phyloP scores from a whole-genome alignment of 2,113 vertebrate species.

The Spheniscus mendiculus region DNA sequence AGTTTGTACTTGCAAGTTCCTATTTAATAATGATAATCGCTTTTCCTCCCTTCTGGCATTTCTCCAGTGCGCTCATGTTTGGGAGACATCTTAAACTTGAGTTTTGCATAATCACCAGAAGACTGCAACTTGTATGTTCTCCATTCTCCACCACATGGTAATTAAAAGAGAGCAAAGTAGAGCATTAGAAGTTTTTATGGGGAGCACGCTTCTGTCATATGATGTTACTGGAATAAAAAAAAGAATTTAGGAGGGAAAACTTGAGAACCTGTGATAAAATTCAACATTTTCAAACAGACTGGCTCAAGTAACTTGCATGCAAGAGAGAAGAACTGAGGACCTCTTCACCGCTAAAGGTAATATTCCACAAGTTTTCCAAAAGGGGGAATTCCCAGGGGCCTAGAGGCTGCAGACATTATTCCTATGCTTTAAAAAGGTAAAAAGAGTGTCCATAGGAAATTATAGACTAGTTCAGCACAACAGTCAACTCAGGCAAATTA shows the following conservation, averaged over 20 bases:
- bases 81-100: not conserved
- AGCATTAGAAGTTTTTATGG: not conserved
- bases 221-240: not conserved
- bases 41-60: not conserved
- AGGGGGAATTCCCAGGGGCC: not conserved
- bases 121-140: not conserved
- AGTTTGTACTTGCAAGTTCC: not conserved
- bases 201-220: not conserved
- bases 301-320: not conserved
- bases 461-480: not conserved
- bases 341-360: not conserved
- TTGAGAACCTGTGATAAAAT: not conserved
- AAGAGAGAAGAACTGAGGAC: not conserved
- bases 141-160: not conserved
- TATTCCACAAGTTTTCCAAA: not conserved
- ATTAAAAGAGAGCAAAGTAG: not conserved
- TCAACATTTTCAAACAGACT: not conserved
- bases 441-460: not conserved
- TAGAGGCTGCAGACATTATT: not conserved
- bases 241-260: not conserved
- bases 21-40: not conserved
- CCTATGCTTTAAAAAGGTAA: not conserved
- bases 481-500: not conserved
- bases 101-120: not conserved
- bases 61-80: not conserved